Evolutionary conservation across 1,140 invertebrate genomes (phyloP), one percentile per base, ranked within the genome.

Genomic region (Hyposmocoma kahamanoa): DNA sequence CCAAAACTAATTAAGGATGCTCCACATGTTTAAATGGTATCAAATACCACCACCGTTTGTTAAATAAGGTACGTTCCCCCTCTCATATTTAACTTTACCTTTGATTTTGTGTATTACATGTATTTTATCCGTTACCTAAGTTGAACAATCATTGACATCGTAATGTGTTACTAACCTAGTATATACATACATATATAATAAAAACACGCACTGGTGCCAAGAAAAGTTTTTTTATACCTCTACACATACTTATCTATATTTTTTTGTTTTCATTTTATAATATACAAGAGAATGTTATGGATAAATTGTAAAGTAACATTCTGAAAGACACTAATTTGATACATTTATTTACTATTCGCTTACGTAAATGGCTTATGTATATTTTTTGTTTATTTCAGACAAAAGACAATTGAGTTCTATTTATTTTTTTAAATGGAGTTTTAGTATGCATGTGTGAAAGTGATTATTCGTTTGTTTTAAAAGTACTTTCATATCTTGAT

Each of bases 1-100:
- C 80, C 79, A 80, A 84, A 84, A 84, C 82, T 85, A 68, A 76
- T 85, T 83, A 83, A 83, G 82, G 82, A 85, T 82, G 75, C 67
- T 73, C 80, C 63, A 79, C 77, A 81, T 82, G 73, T 82, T 77
- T 82, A 82, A 76, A 79, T 71, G 77, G 82, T 85, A 75, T 67
- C 65, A 65, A 67, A 65, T 83, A 80, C 81, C 73, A 78, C 71
- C 79, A 80, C 79, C 79, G 77, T 81, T 75, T 72, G 73, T 81
- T 77, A 56, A 61, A 66, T 70, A 82, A 84, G 81, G 81, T 84
- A 84, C 77, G 81, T 83, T 65, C 61, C 63, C 68, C 59, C 73
- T 67, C 66, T 72, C 67, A 79, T 78, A 67, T 74, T 62, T 6
- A 36, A 36, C 13, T 36, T 77, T 79, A 69, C 59, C 68, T 75